These are phyloP conservation scores for Greenwoodochromis staneri DNA, from an alignment of 2,113 vertebrate genomes.

Conservation along the genomic window DNA sequence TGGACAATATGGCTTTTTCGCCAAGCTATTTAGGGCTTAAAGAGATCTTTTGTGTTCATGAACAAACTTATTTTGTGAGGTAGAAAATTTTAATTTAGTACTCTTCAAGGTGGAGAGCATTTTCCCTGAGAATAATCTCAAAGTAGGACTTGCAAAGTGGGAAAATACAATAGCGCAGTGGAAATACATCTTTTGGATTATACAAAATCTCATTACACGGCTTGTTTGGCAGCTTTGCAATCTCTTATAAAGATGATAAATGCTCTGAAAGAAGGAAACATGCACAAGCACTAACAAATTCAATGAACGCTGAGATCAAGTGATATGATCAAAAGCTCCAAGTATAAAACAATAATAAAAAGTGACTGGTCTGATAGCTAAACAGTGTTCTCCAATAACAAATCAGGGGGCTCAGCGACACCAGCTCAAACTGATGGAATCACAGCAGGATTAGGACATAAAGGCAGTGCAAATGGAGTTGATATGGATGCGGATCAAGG, in stretches of 20 bases:
- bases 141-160: background rate
- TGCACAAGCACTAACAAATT: background rate
- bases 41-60: conserved; percentile 39
- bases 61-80: conserved; percentile 29
- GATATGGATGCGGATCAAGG: background rate
- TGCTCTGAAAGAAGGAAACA: background rate
- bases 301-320: background rate
- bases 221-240: background rate
- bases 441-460: background rate
- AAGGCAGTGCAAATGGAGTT: background rate
- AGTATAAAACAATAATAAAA: background rate
- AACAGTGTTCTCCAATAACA: background rate
- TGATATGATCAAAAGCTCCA: background rate
- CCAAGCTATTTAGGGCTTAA: conserved; percentile 17
- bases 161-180: background rate
- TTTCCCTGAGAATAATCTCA: conserved; percentile 24
- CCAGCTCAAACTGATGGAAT: background rate
- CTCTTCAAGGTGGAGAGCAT: conserved; percentile 4
- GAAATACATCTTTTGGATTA: background rate
- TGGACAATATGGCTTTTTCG: conserved; percentile 15
- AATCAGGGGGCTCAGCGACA: background rate
- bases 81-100: conserved; percentile 17
- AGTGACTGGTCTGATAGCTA: background rate
- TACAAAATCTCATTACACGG: background rate
- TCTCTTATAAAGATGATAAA: background rate